Conservation (phyloP, 2,113 vertebrate species). For the Zosterops lateralis region DNA sequence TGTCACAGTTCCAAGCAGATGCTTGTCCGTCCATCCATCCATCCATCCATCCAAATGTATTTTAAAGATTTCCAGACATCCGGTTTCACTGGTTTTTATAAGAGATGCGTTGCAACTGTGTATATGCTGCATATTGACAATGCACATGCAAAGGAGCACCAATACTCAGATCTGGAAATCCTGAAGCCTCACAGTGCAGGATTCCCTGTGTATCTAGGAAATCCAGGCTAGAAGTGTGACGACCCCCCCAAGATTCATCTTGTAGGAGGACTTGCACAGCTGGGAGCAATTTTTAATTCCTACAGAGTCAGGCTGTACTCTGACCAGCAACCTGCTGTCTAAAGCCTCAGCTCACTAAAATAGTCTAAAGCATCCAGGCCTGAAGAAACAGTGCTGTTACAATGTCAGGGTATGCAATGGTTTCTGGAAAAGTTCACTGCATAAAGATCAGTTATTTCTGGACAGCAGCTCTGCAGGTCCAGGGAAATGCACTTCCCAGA, state of each 20-base stretch:
- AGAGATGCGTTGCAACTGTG: neutral
- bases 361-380: neutral
- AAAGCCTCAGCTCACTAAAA: neutral
- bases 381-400: neutral
- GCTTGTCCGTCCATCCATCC: neutral
- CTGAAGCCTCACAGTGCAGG: neutral
- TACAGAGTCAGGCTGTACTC: neutral
- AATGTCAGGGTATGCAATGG: neutral
- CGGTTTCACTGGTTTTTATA: neutral
- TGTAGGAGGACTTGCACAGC: neutral
- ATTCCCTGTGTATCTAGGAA: neutral
- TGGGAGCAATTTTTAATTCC: neutral
- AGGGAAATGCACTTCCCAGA: neutral
- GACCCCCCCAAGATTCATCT: neutral
- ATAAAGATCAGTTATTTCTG: constrained; percentile 18
- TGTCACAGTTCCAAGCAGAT: neutral
- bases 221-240: neutral
- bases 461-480: neutral
- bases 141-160: neutral
- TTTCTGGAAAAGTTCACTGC: neutral
- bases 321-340: neutral
- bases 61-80: neutral
- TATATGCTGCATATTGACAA: neutral
- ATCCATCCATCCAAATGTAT: neutral
- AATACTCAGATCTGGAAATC: neutral